A percentile compares a stretch with the other conserved stretches of the same genome.
phyloP scores from a whole-genome alignment of 2,888 invertebrate species.

The Agrochola lychnidis region DNA sequence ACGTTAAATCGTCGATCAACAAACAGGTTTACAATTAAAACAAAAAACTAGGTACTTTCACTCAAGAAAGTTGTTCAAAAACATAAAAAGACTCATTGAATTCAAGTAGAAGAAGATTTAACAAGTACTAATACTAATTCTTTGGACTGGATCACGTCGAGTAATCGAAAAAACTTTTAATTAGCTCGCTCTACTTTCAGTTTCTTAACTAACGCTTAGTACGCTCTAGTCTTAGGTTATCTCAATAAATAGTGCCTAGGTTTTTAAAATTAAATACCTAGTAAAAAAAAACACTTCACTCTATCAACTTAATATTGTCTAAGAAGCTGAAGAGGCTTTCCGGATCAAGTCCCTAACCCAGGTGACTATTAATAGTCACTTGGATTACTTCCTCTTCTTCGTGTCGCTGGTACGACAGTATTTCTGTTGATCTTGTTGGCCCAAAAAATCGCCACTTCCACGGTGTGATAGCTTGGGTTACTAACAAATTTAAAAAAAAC shows the following conservation, averaged over 20 bases:
- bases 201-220: slow-evolving; percentile 35
- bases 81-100: slow-evolving; percentile 9
- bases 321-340: neutral
- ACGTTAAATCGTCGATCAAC: neutral
- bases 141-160: slow-evolving; percentile 21
- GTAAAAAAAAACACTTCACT: neutral
- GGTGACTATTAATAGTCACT: neutral
- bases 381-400: too few relatives aligned
- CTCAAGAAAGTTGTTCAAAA: neutral
- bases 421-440: too few relatives aligned
- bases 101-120: slow-evolving; percentile 6
- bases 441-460: too few relatives aligned
- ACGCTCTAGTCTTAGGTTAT: slow-evolving; percentile 2
- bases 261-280: neutral
- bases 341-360: neutral
- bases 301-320: neutral
- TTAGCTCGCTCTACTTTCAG: slow-evolving; percentile 51
- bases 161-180: slow-evolving; percentile 58
- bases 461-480: neutral
- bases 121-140: slow-evolving; percentile 45
- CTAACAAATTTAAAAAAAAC: neutral
- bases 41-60: neutral
- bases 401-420: too few relatives aligned
- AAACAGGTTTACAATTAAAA: neutral
- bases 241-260: neutral